Evolutionary conservation across 2,888 invertebrate genomes (phyloP).

Genomic region (Cheilosia variabilis): DNA sequence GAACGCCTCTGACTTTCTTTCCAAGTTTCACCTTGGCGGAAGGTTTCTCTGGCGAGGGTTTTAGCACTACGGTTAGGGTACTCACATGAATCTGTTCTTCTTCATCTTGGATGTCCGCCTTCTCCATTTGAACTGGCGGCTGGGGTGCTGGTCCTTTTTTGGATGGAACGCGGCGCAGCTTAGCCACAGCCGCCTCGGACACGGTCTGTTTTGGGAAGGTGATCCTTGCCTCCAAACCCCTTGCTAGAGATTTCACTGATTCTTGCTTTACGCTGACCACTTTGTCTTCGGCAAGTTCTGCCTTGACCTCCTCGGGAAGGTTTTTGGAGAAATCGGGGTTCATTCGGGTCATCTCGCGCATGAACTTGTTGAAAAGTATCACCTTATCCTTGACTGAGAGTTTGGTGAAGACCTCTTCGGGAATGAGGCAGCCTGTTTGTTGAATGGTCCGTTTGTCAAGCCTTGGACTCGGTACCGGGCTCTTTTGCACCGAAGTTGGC

Average conservation of each 20-base stretch:
- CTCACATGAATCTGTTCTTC: constrained; percentile 35
- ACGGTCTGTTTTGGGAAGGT: constrained; percentile 40
- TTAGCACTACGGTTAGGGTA: constrained; percentile 62
- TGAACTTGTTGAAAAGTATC: constrained; percentile 80
- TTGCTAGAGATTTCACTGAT: constrained; percentile 78
- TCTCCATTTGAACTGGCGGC: background rate
- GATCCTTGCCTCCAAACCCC: constrained; percentile 78
- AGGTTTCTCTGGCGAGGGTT: constrained; percentile 69
- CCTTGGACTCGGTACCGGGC: constrained; percentile 28
- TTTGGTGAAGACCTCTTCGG: constrained; percentile 80
- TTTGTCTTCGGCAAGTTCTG: constrained; percentile 74
- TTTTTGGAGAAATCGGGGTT: constrained; percentile 80
- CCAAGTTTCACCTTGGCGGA: background rate
- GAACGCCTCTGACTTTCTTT: background rate
- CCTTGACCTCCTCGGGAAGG: constrained; percentile 49
- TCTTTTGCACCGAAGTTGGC: background rate
- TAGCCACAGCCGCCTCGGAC: constrained; percentile 15
- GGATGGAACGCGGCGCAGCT: constrained; percentile 16
- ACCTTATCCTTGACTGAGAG: constrained; percentile 82
- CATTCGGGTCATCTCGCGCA: constrained; percentile 79
- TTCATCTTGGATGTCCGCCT: background rate
- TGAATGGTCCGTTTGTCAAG: background rate
- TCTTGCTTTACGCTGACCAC: constrained; percentile 78
- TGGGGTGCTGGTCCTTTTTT: constrained; percentile 32
- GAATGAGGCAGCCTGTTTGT: constrained; percentile 77